Evolutionary conservation across 2,113 vertebrate species (phyloP).

Genomic region (Lepus timidus): DNA sequence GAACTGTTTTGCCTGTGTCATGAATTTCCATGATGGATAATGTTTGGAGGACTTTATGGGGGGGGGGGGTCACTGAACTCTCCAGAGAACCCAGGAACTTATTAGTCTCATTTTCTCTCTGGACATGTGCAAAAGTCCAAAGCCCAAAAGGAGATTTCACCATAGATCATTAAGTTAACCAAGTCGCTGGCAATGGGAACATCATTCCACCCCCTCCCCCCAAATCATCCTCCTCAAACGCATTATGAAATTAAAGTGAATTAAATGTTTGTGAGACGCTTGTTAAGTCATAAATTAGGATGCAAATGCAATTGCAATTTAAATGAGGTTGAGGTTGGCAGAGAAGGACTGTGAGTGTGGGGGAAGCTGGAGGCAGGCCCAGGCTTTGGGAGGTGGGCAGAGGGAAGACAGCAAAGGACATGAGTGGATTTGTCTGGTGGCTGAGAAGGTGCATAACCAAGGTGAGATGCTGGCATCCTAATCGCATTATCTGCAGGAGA

Average conservation of each 20-base stretch:
- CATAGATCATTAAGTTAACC: conserved; percentile 21
- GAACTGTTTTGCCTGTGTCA: background rate
- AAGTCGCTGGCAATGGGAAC: background rate
- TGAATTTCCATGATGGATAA: background rate
- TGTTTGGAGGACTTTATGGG: background rate
- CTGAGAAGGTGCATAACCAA: background rate
- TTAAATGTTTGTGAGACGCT: conserved; percentile 69
- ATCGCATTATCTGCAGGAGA: background rate
- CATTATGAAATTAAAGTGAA: conserved; percentile 66
- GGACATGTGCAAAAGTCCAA: background rate
- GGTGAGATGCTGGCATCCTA: accelerated
- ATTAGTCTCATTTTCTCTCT: background rate
- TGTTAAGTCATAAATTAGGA: conserved; percentile 67
- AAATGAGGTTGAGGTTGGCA: conserved; percentile 9
- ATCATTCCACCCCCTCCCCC: background rate
- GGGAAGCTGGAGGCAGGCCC: background rate
- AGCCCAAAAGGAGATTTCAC: background rate
- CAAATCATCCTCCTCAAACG: conserved; percentile 13
- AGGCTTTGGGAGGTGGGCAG: background rate
- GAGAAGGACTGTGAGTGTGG: accelerated
- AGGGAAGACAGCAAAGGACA: background rate
- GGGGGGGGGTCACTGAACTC: background rate
- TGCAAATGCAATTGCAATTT: background rate
- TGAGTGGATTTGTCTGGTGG: background rate
- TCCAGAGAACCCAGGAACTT: background rate